phyloP scores from a whole-genome alignment of 2,888 invertebrate species.

The Melikaiella ostensackeni region DNA sequence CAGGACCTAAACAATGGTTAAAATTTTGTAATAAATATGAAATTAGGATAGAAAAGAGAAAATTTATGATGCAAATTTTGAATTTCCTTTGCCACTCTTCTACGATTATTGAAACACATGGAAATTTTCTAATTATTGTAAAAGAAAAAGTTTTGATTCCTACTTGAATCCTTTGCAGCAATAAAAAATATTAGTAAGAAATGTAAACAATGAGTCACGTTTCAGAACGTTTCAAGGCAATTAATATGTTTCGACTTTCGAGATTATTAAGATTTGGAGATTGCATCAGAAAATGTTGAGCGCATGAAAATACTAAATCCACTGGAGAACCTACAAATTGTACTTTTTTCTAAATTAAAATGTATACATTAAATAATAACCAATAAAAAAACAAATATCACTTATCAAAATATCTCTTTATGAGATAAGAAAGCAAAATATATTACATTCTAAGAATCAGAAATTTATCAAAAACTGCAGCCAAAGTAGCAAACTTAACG shows the following conservation, averaged over 20 bases:
- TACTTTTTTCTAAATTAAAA: background rate
- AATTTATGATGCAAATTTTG: too few species aligned
- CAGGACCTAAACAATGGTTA: conserved; percentile 40
- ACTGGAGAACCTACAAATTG: background rate
- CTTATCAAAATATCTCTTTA: background rate
- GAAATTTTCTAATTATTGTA: too few species aligned
- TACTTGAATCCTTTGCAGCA: too few species aligned
- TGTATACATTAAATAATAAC: background rate
- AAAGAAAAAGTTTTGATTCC: too few species aligned
- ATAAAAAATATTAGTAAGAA: too few species aligned
- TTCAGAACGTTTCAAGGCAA: too few species aligned
- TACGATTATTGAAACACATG: too few species aligned
- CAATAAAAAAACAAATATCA: background rate
- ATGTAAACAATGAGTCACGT: too few species aligned
- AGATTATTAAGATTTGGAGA: too few species aligned
- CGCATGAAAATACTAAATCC: background rate
- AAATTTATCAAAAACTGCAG: background rate
- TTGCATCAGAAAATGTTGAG: too few species aligned
- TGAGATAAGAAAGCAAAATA: background rate
- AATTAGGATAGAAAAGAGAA: background rate
- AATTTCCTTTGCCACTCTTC: too few species aligned
- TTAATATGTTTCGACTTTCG: too few species aligned
- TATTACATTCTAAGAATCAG: background rate
- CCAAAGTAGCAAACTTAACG: background rate
- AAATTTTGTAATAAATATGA: background rate